These are phyloP conservation scores for Acrossocheilus wenchowensis DNA, from an alignment of 2,797 vertebrate species.

Conservation along the genomic window DNA sequence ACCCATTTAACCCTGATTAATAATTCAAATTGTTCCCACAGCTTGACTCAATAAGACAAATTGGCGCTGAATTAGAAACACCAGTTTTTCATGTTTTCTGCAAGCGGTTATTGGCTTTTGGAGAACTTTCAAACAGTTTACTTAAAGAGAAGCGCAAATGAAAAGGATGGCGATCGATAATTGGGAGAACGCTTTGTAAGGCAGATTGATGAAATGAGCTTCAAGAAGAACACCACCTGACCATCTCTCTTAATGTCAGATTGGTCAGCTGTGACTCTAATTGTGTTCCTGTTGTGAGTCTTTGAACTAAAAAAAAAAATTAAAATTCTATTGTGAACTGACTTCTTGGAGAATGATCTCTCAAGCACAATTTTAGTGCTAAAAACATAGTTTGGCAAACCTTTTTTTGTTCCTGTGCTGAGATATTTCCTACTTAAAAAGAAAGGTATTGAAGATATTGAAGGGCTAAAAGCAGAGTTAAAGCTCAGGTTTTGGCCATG, in stretches of 20 bases:
- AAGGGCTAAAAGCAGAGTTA: background rate
- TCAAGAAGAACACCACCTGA: slow-evolving; percentile 24
- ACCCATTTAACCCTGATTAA: slow-evolving; percentile 56
- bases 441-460: background rate
- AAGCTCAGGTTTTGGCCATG: background rate
- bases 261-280: background rate
- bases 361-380: background rate
- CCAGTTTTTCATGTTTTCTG: slow-evolving; percentile 41
- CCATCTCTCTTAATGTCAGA: slow-evolving; percentile 30
- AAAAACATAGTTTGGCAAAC: background rate
- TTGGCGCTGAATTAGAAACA: slow-evolving; percentile 35
- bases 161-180: slow-evolving; percentile 46
- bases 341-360: background rate
- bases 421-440: background rate
- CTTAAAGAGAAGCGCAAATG: slow-evolving; percentile 29
- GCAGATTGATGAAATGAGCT: slow-evolving; percentile 49
- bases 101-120: slow-evolving; percentile 34
- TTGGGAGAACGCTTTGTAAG: slow-evolving; percentile 4
- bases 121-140: slow-evolving; percentile 40
- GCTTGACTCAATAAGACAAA: slow-evolving; percentile 42
- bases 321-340: background rate
- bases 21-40: slow-evolving; percentile 50
- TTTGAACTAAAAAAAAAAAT: background rate
- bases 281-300: slow-evolving; percentile 12
- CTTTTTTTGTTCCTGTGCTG: background rate